phyloP scores from a whole-genome alignment of 1,140 invertebrate genomes.

The Tribolium madens region DNA sequence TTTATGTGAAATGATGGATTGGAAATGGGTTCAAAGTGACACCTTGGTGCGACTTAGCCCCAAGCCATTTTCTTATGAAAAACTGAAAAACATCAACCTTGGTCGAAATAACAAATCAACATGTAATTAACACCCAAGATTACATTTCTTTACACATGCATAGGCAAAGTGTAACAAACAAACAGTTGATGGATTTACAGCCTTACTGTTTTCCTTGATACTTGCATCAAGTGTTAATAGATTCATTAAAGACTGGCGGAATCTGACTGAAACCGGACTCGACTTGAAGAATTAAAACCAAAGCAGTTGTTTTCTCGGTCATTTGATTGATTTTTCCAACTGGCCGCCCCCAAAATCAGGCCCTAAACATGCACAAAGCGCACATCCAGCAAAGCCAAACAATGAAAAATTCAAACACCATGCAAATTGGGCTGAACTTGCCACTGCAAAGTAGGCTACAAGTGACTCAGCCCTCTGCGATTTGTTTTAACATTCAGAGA shows the following conservation, averaged over 20 bases:
- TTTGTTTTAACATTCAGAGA: too few relatives aligned
- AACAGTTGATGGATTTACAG: background rate
- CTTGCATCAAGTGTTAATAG: slow-evolving; percentile 12
- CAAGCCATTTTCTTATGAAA: background rate
- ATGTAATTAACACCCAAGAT: background rate
- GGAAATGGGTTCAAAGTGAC: background rate
- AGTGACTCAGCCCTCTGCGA: background rate
- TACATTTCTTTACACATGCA: background rate
- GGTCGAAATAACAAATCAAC: background rate
- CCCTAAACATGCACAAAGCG: slow-evolving; percentile 13
- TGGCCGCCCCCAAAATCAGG: background rate
- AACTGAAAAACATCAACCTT: background rate
- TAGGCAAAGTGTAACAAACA: background rate
- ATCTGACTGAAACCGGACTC: slow-evolving; percentile 25
- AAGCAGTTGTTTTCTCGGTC: background rate
- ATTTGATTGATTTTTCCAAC: slow-evolving; percentile 5
- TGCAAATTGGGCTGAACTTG: slow-evolving; percentile 17
- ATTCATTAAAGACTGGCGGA: slow-evolving; percentile 1
- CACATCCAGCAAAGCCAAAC: slow-evolving; percentile 25
- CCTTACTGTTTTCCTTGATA: background rate
- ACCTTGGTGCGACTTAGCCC: background rate
- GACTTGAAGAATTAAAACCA: background rate
- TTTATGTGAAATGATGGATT: background rate
- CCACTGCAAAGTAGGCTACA: background rate
- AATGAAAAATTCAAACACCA: background rate